Percentiles rank a stretch among this genome's conserved stretches.
These are phyloP conservation scores for Lamellibrachia columna DNA, from an alignment of 2,888 invertebrate species.

Conservation along the genomic window DNA sequence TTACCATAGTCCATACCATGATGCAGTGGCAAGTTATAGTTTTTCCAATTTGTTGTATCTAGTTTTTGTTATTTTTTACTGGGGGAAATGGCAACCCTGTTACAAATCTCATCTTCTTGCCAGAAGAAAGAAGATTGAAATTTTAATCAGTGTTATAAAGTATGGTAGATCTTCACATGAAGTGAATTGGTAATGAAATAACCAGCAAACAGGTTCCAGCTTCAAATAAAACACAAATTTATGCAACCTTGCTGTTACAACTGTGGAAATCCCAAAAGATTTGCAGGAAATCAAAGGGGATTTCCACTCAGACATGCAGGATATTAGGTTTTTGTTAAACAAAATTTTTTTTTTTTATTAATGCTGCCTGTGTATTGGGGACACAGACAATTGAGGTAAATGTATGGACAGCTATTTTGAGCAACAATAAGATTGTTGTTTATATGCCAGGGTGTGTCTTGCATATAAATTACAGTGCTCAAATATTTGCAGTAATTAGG, in stretches of 20 bases:
- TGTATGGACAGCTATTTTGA: not conserved
- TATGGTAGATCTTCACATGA: not conserved
- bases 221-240: no score
- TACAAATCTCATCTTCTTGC: no score
- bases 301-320: not conserved
- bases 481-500: not conserved
- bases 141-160: no score
- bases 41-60: no score
- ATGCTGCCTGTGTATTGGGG: no score
- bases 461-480: not conserved
- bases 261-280: not conserved
- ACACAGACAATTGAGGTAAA: not conserved
- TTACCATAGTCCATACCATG: no score
- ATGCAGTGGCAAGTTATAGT: no score
- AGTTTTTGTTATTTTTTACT: no score
- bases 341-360: not conserved
- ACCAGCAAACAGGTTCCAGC: no score
- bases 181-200: not conserved
- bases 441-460: not conserved
- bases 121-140: no score
- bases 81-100: no score
- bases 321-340: not conserved
- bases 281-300: not conserved
- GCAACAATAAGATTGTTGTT: not conserved
- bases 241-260: not conserved